These are phyloP conservation scores for Mylabris sibirica DNA, from an alignment of 2,888 invertebrate species.

Conservation along the genomic window DNA sequence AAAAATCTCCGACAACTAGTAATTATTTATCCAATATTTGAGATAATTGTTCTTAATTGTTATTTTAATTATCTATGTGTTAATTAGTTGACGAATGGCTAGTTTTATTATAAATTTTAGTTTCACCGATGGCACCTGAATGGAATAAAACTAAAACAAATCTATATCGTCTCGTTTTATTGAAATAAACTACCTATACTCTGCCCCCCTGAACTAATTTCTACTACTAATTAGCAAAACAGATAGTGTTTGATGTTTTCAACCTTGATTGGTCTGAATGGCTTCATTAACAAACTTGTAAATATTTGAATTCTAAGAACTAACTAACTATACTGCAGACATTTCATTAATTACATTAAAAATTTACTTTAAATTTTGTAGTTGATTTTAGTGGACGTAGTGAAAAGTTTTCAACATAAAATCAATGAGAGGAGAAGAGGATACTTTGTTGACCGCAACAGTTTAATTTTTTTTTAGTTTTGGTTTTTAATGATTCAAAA, in stretches of 20 bases:
- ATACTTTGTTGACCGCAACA: too few species aligned
- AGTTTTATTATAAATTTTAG: constrained; percentile 12
- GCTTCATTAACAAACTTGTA: not conserved
- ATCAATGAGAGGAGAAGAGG: not conserved
- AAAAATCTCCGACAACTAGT: constrained; percentile 13
- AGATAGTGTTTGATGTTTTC: not conserved
- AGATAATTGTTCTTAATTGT: not conserved
- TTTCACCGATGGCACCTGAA: not conserved
- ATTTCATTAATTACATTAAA: not conserved
- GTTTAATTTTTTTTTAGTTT: too few species aligned
- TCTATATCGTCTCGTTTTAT: not conserved
- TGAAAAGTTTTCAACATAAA: not conserved
- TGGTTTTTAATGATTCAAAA: not conserved
- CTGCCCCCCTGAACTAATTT: not conserved
- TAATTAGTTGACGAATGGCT: not conserved
- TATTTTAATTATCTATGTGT: not conserved
- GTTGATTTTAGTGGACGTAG: not conserved
- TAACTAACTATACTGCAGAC: not conserved
- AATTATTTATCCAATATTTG: not conserved
- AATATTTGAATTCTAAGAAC: not conserved
- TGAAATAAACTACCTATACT: not conserved
- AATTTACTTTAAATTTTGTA: not conserved
- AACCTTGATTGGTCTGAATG: not conserved
- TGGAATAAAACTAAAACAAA: constrained; percentile 2
- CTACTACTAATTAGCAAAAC: not conserved